Percentiles rank a stretch among this genome's conserved stretches.
phyloP scores from a whole-genome alignment of 2,888 invertebrate genomes.

The Parasteatoda lunata region DNA sequence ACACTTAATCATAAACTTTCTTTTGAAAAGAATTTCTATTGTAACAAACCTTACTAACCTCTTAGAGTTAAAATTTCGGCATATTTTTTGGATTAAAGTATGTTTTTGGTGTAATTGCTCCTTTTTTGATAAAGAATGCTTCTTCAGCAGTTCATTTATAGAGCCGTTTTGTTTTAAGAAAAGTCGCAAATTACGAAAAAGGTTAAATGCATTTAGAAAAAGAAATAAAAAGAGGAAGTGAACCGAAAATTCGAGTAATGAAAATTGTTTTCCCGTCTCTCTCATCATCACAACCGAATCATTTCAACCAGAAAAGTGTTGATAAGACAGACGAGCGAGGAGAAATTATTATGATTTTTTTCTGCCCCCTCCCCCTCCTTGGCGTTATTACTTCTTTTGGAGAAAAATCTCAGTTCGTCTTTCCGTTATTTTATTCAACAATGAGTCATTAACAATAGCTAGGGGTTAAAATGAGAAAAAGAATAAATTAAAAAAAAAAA shows the following conservation, averaged over 20 bases:
- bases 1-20: conserved; percentile 5
- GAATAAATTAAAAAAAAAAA: conserved; percentile 12
- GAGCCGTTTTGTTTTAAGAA: conserved; percentile 31
- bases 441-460: conserved; percentile 57
- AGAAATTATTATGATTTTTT: conserved; percentile 36
- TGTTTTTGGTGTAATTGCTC: conserved; percentile 48
- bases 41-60: background rate
- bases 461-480: conserved; percentile 24
- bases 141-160: conserved; percentile 8
- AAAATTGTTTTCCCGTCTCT: conserved; percentile 34
- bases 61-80: conserved; percentile 7
- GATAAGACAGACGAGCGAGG: conserved; percentile 25
- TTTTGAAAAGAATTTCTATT: background rate
- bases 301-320: conserved; percentile 54
- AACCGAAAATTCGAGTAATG: conserved; percentile 51
- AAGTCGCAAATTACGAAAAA: conserved; percentile 51
- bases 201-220: conserved; percentile 31
- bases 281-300: conserved; percentile 29
- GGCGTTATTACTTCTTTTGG: conserved; percentile 37
- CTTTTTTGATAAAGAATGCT: conserved; percentile 32
- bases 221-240: conserved; percentile 29
- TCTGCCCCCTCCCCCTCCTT: background rate
- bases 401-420: conserved; percentile 11
- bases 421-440: conserved; percentile 48
- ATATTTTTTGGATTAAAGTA: conserved; percentile 20